Conservation (phyloP, 2,113 vertebrate genomes). For the Labeo catla region DNA sequence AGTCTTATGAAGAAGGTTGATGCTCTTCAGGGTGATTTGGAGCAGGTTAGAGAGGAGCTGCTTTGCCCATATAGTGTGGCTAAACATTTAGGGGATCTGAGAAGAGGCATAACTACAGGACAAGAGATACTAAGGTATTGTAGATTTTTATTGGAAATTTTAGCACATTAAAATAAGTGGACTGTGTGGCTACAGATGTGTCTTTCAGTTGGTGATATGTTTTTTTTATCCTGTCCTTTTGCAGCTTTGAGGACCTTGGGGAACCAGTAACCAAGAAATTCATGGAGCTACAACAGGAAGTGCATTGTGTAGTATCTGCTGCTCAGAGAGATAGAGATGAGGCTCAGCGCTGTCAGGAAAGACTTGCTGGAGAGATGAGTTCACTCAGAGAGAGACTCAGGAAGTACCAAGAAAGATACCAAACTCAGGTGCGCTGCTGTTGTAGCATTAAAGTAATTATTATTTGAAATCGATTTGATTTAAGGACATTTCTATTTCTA, state of each 20-base stretch:
- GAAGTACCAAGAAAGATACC: constrained; percentile 73
- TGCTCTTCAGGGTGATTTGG: constrained; percentile 76
- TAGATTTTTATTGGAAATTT: neutral
- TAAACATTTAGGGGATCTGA: constrained; percentile 73
- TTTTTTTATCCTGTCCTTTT: constrained; percentile 14
- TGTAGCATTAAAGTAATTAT: neutral
- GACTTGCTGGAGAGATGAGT: constrained; percentile 73
- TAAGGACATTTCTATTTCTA: neutral
- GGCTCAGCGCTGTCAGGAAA: constrained; percentile 69
- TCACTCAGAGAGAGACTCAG: constrained; percentile 76
- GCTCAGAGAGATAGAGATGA: constrained; percentile 75
- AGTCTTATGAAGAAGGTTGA: constrained; percentile 77
- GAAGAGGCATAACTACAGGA: constrained; percentile 72
- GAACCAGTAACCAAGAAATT: constrained; percentile 77
- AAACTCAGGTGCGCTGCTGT: constrained; percentile 60
- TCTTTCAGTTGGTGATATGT: neutral
- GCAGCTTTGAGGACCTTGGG: constrained; percentile 69
- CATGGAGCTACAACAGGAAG: constrained; percentile 75
- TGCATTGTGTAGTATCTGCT: constrained; percentile 71
- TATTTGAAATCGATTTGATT: neutral
- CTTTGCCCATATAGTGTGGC: constrained; percentile 76
- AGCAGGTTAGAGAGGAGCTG: constrained; percentile 66
- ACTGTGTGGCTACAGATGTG: neutral
- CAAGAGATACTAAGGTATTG: constrained; percentile 74
- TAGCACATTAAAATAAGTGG: neutral